Conservation (phyloP, 2,797 vertebrate species). For the Thamnophis elegans region DNA sequence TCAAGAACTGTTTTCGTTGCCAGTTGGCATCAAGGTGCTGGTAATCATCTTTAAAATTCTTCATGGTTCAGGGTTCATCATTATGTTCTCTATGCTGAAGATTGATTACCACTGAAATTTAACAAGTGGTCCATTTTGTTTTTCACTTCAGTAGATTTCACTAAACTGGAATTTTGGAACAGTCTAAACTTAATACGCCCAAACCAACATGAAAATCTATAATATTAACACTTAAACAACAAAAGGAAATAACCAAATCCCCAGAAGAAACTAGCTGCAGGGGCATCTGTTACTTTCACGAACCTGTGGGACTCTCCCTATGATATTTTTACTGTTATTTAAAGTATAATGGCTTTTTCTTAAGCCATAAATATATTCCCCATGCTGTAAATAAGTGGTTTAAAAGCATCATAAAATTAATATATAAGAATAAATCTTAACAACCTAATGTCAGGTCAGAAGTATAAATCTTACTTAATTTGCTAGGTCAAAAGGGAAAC, state of each 20-base stretch:
- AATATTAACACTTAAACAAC: slow-evolving; percentile 64
- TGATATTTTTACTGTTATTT: slow-evolving; percentile 63
- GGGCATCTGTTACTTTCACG: slow-evolving; percentile 58
- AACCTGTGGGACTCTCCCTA: slow-evolving; percentile 51
- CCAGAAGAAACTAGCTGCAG: slow-evolving; percentile 59
- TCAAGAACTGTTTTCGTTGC: not conserved
- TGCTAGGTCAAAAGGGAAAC: slow-evolving; percentile 61
- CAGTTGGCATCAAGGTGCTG: not conserved
- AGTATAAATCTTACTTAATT: slow-evolving; percentile 70
- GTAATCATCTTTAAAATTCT: not conserved
- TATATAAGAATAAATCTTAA: slow-evolving; percentile 67
- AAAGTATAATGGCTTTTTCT: slow-evolving; percentile 57
- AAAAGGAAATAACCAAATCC: slow-evolving; percentile 51
- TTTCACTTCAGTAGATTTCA: slow-evolving; percentile 30
- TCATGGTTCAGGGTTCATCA: not conserved
- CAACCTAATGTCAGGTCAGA: slow-evolving; percentile 67
- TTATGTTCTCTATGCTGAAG: not conserved
- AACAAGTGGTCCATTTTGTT: slow-evolving; percentile 32
- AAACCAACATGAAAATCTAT: slow-evolving; percentile 45
- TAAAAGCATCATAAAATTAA: slow-evolving; percentile 62
- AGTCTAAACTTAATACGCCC: slow-evolving; percentile 45
- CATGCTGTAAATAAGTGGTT: slow-evolving; percentile 56
- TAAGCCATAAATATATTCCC: slow-evolving; percentile 63
- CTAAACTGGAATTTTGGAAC: slow-evolving; percentile 55
- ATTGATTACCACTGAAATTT: slow-evolving; percentile 41